Conservation (phyloP, 1,140 invertebrate genomes). For the roundworm (Caenorhabditis elegans) region DNA sequence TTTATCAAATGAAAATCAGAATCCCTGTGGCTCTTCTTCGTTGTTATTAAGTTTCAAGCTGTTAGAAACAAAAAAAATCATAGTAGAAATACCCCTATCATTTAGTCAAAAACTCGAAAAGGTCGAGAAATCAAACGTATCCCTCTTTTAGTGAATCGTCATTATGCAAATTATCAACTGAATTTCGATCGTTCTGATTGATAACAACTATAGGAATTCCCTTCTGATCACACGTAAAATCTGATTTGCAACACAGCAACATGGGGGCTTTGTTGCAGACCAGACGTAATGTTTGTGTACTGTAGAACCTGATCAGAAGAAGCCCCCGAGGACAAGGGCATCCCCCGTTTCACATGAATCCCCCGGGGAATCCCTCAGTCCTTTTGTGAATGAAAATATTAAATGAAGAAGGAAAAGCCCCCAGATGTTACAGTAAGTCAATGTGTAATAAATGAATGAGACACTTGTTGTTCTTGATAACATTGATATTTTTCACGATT, state of each 20-base stretch:
- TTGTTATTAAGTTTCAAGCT: no score
- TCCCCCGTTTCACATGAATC: slow-evolving; percentile 17
- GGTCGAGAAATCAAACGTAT: no score
- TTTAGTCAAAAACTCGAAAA: no score
- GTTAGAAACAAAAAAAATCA: no score
- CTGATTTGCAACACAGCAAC: not conserved
- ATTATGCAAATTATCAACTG: slow-evolving; percentile 10
- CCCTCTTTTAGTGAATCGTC: not conserved
- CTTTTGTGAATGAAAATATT: not conserved
- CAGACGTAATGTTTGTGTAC: slow-evolving; percentile 20
- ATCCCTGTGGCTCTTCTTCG: no score
- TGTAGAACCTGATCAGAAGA: slow-evolving; percentile 13
- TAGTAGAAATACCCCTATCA: no score
- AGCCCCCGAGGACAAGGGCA: not conserved
- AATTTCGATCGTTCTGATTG: not conserved
- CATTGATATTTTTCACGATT: not conserved
- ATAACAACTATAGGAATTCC: not conserved
- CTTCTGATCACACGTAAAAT: slow-evolving; percentile 19
- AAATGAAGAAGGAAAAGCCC: not conserved
- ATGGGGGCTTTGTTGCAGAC: not conserved
- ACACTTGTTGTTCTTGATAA: slow-evolving; percentile 14
- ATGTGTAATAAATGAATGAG: slow-evolving; percentile 18
- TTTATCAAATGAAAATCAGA: no score
- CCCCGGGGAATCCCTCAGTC: not conserved
- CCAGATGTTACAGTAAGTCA: not conserved